These are phyloP conservation scores for Molossus alvarezi DNA, from an alignment of 2,797 vertebrate species.

Conservation along the genomic window DNA sequence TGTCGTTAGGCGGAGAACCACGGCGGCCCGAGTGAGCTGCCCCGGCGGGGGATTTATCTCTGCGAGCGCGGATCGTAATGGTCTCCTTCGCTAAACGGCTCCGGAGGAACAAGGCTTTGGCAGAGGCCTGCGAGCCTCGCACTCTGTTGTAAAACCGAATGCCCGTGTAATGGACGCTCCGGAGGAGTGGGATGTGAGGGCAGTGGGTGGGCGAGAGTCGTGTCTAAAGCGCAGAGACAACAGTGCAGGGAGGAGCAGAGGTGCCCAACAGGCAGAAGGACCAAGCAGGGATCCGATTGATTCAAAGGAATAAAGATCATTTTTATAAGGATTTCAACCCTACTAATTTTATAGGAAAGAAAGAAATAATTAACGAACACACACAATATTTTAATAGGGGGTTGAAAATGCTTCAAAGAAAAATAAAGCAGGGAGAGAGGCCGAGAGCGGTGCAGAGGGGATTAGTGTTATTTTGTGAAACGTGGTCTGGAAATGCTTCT, in stretches of 20 bases:
- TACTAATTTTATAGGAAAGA: neutral
- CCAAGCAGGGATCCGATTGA: neutral
- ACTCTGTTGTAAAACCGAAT: conserved; percentile 43
- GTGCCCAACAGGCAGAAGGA: neutral
- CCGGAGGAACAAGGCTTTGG: conserved; percentile 57
- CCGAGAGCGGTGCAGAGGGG: neutral
- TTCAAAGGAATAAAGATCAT: neutral
- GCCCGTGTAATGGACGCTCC: neutral
- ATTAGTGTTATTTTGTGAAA: neutral
- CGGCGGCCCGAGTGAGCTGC: neutral
- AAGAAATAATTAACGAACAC: neutral
- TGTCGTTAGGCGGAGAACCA: conserved; percentile 8
- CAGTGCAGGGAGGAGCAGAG: neutral
- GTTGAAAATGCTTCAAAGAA: neutral
- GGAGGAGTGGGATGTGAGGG: neutral
- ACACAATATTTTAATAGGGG: neutral
- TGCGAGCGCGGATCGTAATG: neutral
- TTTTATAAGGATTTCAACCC: conserved; percentile 2
- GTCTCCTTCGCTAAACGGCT: conserved; percentile 45
- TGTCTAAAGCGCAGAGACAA: neutral
- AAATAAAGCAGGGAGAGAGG: neutral
- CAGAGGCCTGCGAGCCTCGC: conserved; percentile 10
- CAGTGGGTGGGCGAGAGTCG: neutral
- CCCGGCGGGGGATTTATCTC: neutral
- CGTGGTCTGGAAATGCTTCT: neutral